Conservation (phyloP, 2,888 invertebrate species). For the Cosmia pyralina region DNA sequence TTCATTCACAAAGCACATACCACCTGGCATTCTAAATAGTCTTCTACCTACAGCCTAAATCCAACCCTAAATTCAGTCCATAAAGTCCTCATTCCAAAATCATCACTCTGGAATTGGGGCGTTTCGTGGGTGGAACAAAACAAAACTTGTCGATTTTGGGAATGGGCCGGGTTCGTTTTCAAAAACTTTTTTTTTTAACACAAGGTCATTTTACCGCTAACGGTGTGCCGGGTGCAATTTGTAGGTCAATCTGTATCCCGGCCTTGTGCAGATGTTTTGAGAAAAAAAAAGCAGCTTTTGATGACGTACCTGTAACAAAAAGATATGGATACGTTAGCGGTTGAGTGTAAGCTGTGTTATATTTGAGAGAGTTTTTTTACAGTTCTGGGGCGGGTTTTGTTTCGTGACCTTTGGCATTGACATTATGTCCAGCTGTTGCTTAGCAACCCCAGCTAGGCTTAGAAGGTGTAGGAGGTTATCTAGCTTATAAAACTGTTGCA, state of each 20-base stretch:
- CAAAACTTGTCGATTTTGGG: constrained; percentile 53
- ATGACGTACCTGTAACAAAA: constrained; percentile 73
- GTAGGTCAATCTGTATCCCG: constrained; percentile 63
- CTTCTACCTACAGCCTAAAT: constrained; percentile 4
- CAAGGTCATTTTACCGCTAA: constrained; percentile 66
- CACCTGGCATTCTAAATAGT: constrained; percentile 42
- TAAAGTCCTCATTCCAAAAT: constrained; percentile 14
- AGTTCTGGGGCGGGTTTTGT: background rate
- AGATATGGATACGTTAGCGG: constrained; percentile 30
- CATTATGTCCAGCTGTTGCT: background rate
- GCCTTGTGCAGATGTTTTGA: constrained; percentile 56
- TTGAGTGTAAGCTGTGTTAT: constrained; percentile 7
- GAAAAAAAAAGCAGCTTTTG: constrained; percentile 45
- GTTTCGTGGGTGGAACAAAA: constrained; percentile 25
- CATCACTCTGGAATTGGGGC: background rate
- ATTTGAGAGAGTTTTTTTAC: background rate
- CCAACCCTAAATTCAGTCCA: background rate
- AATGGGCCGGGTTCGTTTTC: constrained; percentile 45
- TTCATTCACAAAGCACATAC: constrained; percentile 56
- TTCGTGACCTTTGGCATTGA: too few relatives aligned
- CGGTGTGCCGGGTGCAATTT: constrained; percentile 60
- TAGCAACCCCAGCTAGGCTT: background rate
- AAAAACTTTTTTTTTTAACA: constrained; percentile 50
- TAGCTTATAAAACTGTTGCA: background rate
- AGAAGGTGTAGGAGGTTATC: background rate